Base-by-base conservation (phyloP, 2,888 invertebrate genomes). In the Leucophora obtusa region DNA sequence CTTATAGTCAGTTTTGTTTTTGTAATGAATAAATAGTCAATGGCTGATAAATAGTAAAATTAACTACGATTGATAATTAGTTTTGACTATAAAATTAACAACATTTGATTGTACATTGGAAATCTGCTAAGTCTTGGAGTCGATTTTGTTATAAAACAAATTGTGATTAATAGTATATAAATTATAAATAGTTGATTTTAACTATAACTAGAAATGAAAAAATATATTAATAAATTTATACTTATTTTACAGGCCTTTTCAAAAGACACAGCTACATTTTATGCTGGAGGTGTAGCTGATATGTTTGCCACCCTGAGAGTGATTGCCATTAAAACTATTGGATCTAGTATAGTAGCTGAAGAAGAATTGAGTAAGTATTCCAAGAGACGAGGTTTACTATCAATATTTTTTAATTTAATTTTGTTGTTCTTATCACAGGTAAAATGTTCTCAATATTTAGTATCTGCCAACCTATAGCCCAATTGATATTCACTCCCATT, bases 251-350 rank as follows among this genome's bases (percentile, higher is more conserved):
- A 90, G 90, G 88, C 90, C 1, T 87, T 89, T 69, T 84, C 90
- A 2, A 86, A 78, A 9, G 84, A 83, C 9, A 86, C 88, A 0
- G 76, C 86, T 1, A 83, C 87, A 7, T 90, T 88, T 72, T 91
- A 90, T 74, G 82, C 86, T 14, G 90, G 86, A 33, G 86, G 87
- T 18, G 85, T 87, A 1, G 85, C 89, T 4, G 90, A 91, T 74
- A 87, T 89, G 86, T 90, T 91, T 72, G 86, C 88, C 21, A 88
- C 87, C 17, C 75, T 89, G 15, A 87, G 89, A 38, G 86, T 89
- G 1, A 90, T 91, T 59, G 89, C 90, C 4, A 88, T 90, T 7
- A 91, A 90, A 82, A 85, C 89, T 0, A 88, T 90, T 35, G 88
- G 90, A 0, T 88, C 90, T 8, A 88, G 87, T 66, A 87, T 89